These are phyloP conservation scores for Apotomis betuletana DNA, from an alignment of 2,888 invertebrate species.

Conservation along the genomic window DNA sequence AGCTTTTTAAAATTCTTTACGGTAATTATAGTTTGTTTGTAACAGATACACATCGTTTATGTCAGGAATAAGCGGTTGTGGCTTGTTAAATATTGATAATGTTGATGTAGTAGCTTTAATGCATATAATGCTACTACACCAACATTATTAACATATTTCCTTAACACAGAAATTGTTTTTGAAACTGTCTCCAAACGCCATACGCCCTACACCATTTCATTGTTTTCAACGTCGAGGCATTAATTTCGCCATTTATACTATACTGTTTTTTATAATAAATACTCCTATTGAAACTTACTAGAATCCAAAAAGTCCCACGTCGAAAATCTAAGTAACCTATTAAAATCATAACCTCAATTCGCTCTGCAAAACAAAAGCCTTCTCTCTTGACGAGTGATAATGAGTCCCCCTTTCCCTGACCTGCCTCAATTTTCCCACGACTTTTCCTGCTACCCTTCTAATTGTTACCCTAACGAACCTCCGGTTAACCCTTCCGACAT, in stretches of 20 bases:
- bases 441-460: constrained; percentile 68
- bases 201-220: too few species aligned
- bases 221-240: too few species aligned
- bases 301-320: too few species aligned
- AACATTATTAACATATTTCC: too few species aligned
- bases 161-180: too few species aligned
- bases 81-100: constrained; percentile 24
- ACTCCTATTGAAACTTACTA: too few species aligned
- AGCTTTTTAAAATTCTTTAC: constrained; percentile 59
- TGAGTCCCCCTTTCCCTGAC: constrained; percentile 60
- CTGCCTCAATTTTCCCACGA: constrained; percentile 78
- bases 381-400: constrained; percentile 13
- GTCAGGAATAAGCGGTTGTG: constrained; percentile 9
- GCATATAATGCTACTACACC: too few species aligned
- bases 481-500: constrained; percentile 80
- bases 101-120: neutral
- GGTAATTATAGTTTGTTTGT: constrained; percentile 71
- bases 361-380: constrained; percentile 1
- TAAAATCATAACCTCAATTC: neutral
- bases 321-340: neutral
- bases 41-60: constrained; percentile 35
- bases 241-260: too few species aligned
- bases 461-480: constrained; percentile 81
- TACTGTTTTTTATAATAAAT: too few species aligned
- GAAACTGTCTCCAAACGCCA: too few species aligned